A percentile compares a stretch with the other conserved stretches of the same genome.
phyloP scores from a whole-genome alignment of 1,140 invertebrate species.

The Arctopsyche grandis region DNA sequence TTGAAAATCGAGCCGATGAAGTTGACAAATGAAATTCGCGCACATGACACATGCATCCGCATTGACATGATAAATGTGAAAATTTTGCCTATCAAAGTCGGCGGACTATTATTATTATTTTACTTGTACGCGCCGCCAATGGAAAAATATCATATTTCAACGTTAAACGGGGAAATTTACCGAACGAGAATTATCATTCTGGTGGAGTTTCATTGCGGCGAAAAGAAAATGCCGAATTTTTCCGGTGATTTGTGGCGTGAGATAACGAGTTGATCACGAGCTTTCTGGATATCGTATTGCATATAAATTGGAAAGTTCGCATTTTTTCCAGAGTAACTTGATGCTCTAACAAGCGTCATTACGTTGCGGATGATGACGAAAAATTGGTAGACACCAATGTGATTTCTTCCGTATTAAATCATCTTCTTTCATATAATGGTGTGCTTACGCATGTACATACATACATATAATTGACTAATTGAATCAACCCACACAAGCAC shows the following conservation, averaged over 20 bases:
- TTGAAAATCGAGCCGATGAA: conserved; percentile 17
- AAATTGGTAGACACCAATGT: not conserved
- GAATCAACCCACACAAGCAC: too few species aligned
- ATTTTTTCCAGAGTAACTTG: not conserved
- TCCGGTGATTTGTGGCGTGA: not conserved
- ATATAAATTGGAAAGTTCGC: not conserved
- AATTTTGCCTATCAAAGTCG: too few species aligned
- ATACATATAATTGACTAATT: not conserved
- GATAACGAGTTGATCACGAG: not conserved
- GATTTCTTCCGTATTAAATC: not conserved
- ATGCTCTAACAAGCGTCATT: too few species aligned
- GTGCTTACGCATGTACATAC: not conserved
- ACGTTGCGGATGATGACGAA: too few species aligned
- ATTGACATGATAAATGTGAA: too few species aligned
- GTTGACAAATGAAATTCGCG: conserved; percentile 27
- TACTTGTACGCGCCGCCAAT: too few species aligned
- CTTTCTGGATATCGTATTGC: not conserved
- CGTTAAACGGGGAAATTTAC: too few species aligned
- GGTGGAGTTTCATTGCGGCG: too few species aligned
- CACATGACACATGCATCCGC: too few species aligned
- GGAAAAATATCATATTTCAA: too few species aligned
- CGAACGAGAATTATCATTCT: too few species aligned
- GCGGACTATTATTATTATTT: too few species aligned
- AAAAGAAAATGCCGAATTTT: not conserved
- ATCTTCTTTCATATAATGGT: not conserved